These are phyloP conservation scores for Netelia fuscicornis DNA, from an alignment of 2,888 invertebrate genomes.

Conservation along the genomic window DNA sequence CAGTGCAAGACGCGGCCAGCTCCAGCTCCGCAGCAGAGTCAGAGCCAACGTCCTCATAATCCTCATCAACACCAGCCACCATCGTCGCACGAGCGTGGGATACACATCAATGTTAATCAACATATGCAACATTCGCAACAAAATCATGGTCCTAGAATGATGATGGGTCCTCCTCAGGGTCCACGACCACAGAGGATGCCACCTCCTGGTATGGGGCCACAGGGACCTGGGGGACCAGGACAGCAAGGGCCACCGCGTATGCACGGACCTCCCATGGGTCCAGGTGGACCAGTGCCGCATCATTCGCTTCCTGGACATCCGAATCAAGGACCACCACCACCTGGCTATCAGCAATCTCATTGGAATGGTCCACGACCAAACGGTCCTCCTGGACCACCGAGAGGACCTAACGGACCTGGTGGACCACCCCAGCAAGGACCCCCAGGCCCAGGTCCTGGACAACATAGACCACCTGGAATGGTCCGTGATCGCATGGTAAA, in stretches of 20 bases:
- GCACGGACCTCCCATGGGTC: slow-evolving; percentile 86
- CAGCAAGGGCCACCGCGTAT: slow-evolving; percentile 84
- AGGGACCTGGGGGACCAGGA: slow-evolving; percentile 86
- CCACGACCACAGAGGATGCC: slow-evolving; percentile 82
- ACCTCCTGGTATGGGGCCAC: slow-evolving; percentile 85
- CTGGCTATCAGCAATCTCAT: slow-evolving; percentile 87
- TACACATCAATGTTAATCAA: slow-evolving; percentile 86
- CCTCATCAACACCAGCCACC: slow-evolving; percentile 85
- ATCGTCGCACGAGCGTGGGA: slow-evolving; percentile 85
- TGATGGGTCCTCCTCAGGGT: slow-evolving; percentile 87
- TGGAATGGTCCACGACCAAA: slow-evolving; percentile 87
- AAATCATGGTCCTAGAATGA: slow-evolving; percentile 86
- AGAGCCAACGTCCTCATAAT: slow-evolving; percentile 87
- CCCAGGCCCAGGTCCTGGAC: slow-evolving; percentile 86
- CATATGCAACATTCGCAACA: slow-evolving; percentile 86
- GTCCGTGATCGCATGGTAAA: slow-evolving; percentile 81
- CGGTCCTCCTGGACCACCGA: slow-evolving; percentile 86
- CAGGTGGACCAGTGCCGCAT: slow-evolving; percentile 87
- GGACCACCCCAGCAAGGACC: slow-evolving; percentile 88
- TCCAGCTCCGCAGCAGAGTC: slow-evolving; percentile 89
- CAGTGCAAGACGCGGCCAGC: slow-evolving; percentile 95
- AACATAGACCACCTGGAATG: slow-evolving; percentile 87
- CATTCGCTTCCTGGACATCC: slow-evolving; percentile 87
- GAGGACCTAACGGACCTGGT: slow-evolving; percentile 86
- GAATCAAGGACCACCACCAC: slow-evolving; percentile 86